phyloP scores from a whole-genome alignment of 2,888 invertebrate genomes.

The Cepaea hortensis region DNA sequence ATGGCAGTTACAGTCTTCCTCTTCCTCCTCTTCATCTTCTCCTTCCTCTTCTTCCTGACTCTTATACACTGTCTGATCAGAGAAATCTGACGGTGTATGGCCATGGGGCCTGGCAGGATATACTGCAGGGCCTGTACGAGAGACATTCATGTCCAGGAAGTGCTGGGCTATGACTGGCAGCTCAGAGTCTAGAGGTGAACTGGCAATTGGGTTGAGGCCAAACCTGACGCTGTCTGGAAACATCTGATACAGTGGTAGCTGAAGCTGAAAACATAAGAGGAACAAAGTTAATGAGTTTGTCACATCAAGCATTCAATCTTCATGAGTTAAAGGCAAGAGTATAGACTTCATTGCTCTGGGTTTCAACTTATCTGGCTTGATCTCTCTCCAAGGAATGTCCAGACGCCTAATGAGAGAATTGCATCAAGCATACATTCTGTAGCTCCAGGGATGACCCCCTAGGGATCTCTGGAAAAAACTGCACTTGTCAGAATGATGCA shows the following conservation, averaged over 20 bases:
- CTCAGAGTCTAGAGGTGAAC: slow-evolving; percentile 70
- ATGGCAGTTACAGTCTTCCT: slow-evolving; percentile 56
- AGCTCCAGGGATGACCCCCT: too few species aligned
- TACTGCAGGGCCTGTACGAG: slow-evolving; percentile 45
- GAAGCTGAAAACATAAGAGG: slow-evolving; percentile 18
- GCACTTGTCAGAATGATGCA: too few species aligned
- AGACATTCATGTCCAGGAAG: slow-evolving; percentile 52
- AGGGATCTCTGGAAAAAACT: too few species aligned
- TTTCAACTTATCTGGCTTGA: too few species aligned
- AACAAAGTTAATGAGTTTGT: not conserved
- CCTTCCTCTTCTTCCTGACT: slow-evolving; percentile 49
- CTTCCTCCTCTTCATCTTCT: slow-evolving; percentile 58
- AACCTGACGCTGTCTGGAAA: slow-evolving; percentile 9
- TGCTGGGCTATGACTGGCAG: slow-evolving; percentile 50
- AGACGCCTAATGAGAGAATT: too few species aligned
- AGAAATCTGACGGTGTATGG: slow-evolving; percentile 36
- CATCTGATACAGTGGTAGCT: slow-evolving; percentile 5
- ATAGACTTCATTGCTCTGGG: too few species aligned
- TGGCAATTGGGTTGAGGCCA: slow-evolving; percentile 69
- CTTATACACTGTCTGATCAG: not conserved
- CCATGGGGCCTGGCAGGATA: slow-evolving; percentile 45
- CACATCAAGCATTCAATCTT: not conserved
- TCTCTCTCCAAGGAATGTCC: too few species aligned
- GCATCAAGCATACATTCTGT: too few species aligned
- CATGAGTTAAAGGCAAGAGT: too few species aligned